phyloP scores from a whole-genome alignment of 2,888 invertebrate genomes.

The Carabus problematicus region DNA sequence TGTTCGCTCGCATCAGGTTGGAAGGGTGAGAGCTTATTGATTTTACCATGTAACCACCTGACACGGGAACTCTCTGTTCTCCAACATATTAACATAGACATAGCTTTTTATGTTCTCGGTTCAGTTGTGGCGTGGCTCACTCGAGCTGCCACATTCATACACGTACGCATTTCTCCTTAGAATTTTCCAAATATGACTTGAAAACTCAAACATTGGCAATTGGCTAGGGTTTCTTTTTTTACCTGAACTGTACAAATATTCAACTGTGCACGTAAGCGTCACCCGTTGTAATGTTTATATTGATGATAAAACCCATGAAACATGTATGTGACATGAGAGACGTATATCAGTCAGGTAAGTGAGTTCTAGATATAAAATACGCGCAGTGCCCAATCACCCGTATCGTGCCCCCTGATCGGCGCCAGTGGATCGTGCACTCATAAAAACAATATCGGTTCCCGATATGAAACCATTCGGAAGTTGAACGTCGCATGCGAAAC shows the following conservation, averaged over 20 bases:
- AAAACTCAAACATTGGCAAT: too few relatives aligned
- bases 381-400: background rate
- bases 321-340: too few relatives aligned
- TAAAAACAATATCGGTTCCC: conserved; percentile 42
- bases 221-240: too few relatives aligned
- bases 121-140: too few relatives aligned
- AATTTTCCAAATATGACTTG: too few relatives aligned
- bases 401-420: conserved; percentile 2
- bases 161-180: conserved; percentile 1
- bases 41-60: conserved; percentile 53
- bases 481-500: conserved; percentile 38
- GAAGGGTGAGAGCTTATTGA: conserved; percentile 48
- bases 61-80: conserved; percentile 50
- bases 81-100: conserved; percentile 52
- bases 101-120: conserved; percentile 43
- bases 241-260: too few relatives aligned
- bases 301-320: too few relatives aligned
- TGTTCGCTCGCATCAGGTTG: background rate
- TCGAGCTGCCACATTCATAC: background rate
- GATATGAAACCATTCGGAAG: conserved; percentile 41
- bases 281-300: too few relatives aligned
- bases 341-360: too few relatives aligned
- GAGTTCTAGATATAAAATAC: background rate
- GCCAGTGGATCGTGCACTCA: conserved; percentile 30
- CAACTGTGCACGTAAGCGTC: too few relatives aligned